Base-by-base conservation (phyloP, 1,140 invertebrate species). In the Hylaeus volcanicus region DNA sequence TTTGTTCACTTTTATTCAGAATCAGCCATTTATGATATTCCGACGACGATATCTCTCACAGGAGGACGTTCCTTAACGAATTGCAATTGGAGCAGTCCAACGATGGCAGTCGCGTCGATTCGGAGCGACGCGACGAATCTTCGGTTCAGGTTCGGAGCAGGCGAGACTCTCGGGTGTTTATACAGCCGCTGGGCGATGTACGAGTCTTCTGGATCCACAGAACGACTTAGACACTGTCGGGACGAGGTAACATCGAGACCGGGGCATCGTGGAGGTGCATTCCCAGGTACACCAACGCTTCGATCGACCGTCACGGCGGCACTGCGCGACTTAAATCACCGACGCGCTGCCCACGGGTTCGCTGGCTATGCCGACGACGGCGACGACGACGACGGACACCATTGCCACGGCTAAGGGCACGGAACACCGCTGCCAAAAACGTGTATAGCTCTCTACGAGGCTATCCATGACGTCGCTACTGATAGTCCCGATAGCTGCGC, bases 221-320 rank as follows among this genome's bases (percentile, higher is more conserved):
- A 72, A 73, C 26, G 48, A 37, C 15, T 64, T 39, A 8, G 58
- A 37, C 3, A 5, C n/a, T 14, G 69, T 63, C 51, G 69, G 55
- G 48, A 72, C 65, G 58, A 15, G 69, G 55, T 53, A 70, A 72
- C 55, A 56, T 26, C 72, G 63, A 15, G 63, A 53, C 3, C 63
- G 60, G 64, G 48, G 76, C 77, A 66, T 74, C 69, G 43, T 75
- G 70, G 65, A 43, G 64, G 55, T 60, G 41, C 45, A 58, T 82
- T 53, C 63, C 74, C 74, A 79, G 85, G 70, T 76, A 79, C 81
- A 53, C 14, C 56, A n/a, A 68, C 76, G 77, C 73, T 82, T 88
- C 89, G 87, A 88, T 88, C 88, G 89, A 84, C 85, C 82, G 83
- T 81, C 81, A 80, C 82, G 75, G 79, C 86, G 72, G 80, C 86